Evolutionary conservation across 2,113 vertebrate genomes (phyloP).

Genomic region (Syngnathus typhle): DNA sequence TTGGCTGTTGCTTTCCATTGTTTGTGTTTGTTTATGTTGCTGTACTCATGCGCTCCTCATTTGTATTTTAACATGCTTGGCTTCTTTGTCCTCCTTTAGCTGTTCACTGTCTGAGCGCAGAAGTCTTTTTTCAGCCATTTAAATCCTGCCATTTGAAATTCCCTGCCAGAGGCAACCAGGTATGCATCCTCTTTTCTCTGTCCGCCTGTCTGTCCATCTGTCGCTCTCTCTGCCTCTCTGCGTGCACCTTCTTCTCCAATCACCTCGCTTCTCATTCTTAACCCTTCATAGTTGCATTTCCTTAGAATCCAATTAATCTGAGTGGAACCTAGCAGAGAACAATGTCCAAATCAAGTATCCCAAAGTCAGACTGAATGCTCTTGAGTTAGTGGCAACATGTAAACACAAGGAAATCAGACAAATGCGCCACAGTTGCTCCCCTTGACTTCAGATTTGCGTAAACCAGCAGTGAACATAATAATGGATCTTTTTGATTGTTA

Average conservation of each 20-base stretch:
- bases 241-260: slow-evolving; percentile 44
- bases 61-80: slow-evolving; percentile 66
- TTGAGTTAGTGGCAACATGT: background rate
- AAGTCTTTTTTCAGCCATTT: slow-evolving; percentile 76
- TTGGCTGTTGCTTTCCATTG: slow-evolving; percentile 34
- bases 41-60: slow-evolving; percentile 39
- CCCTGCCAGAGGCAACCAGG: slow-evolving; percentile 68
- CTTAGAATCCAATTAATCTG: background rate
- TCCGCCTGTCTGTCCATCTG: no score
- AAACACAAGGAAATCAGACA: background rate
- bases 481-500: background rate
- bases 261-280: slow-evolving; percentile 24
- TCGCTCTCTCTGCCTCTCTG: slow-evolving; percentile 10
- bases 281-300: background rate
- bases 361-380: background rate
- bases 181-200: slow-evolving; percentile 62
- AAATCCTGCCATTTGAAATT: slow-evolving; percentile 74
- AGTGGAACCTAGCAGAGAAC: background rate
- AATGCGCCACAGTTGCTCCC: background rate
- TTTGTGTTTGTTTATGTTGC: slow-evolving; percentile 34
- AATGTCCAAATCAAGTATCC: background rate
- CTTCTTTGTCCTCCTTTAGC: slow-evolving; percentile 72
- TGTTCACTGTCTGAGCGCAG: slow-evolving; percentile 76
- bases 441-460: background rate
- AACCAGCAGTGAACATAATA: background rate